These are phyloP conservation scores for Hemibagrus guttatus DNA, from an alignment of 2,797 vertebrate genomes.

Conservation along the genomic window DNA sequence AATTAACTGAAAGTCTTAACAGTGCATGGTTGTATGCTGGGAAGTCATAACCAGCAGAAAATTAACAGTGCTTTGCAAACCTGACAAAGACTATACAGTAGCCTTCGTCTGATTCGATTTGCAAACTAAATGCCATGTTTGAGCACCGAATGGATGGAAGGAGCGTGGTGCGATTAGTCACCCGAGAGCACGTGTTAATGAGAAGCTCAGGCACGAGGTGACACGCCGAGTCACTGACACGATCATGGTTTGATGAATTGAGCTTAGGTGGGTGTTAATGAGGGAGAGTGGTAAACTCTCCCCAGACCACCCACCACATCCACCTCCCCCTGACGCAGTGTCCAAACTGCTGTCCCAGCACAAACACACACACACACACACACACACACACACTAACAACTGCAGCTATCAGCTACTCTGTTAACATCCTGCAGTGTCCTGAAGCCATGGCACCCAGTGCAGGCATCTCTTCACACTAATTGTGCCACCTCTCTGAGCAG, in stretches of 20 bases:
- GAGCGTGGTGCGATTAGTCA: constrained; percentile 63
- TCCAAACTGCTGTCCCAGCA: constrained; percentile 46
- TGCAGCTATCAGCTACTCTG: constrained; percentile 5
- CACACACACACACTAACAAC: constrained; percentile 12
- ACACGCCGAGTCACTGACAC: constrained; percentile 56
- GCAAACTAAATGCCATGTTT: constrained; percentile 59
- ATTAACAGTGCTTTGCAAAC: not conserved
- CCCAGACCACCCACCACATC: not conserved
- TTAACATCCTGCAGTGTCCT: constrained; percentile 18
- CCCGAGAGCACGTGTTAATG: constrained; percentile 59
- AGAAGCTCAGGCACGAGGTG: constrained; percentile 56
- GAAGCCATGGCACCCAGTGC: constrained; percentile 20
- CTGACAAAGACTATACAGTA: constrained; percentile 1
- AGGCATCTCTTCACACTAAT: constrained; percentile 31
- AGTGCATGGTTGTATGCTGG: not conserved
- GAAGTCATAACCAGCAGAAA: not conserved
- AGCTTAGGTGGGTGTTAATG: constrained; percentile 69
- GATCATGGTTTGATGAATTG: constrained; percentile 67
- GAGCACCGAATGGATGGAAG: constrained; percentile 50
- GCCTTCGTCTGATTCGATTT: constrained; percentile 53
- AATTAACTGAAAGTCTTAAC: not conserved
- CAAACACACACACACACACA: constrained; percentile 20
- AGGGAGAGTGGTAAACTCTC: constrained; percentile 56
- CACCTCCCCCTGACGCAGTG: constrained; percentile 31
- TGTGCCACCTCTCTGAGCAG: constrained; percentile 35